A percentile compares a stretch with the other conserved stretches of the same genome.
Evolutionary conservation across 2,888 invertebrate genomes (phyloP).

Genomic region (Eurytoma californica): DNA sequence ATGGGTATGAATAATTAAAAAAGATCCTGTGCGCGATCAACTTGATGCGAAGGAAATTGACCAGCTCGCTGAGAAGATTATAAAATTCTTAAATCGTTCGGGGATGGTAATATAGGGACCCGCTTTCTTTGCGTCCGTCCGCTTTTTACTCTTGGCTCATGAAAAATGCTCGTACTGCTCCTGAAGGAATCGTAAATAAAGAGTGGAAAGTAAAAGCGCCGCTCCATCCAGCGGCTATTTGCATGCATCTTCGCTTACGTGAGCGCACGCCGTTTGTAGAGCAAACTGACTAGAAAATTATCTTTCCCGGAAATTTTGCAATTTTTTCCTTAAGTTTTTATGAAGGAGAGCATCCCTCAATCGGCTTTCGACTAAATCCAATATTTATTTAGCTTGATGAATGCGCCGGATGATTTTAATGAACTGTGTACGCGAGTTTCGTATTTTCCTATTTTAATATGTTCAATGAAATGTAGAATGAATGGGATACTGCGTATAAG

Average conservation of each 20-base stretch:
- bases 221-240: constrained; percentile 34
- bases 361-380: too few species aligned
- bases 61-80: constrained; percentile 10
- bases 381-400: too few species aligned
- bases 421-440: too few species aligned
- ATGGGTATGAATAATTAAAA: too few species aligned
- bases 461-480: too few species aligned
- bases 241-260: background rate
- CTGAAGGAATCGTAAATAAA: constrained; percentile 55
- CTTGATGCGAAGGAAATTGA: constrained; percentile 39
- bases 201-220: constrained; percentile 36
- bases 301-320: constrained; percentile 4
- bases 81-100: constrained; percentile 50
- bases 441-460: too few species aligned
- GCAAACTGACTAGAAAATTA: constrained; percentile 7
- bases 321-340: too few species aligned
- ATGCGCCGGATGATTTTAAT: too few species aligned
- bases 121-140: background rate
- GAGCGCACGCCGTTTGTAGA: background rate
- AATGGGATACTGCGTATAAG: too few species aligned
- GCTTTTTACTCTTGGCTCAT: constrained; percentile 35
- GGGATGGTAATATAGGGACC: constrained; percentile 8
- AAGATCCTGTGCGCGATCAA: background rate
- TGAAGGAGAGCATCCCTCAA: too few species aligned
- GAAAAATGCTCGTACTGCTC: constrained; percentile 45